Percentiles rank a stretch among this genome's conserved stretches.
These are phyloP conservation scores for Lytechinus pictus DNA, from an alignment of 35 echinoderm and acorn worm species.

Conservation along the genomic window DNA sequence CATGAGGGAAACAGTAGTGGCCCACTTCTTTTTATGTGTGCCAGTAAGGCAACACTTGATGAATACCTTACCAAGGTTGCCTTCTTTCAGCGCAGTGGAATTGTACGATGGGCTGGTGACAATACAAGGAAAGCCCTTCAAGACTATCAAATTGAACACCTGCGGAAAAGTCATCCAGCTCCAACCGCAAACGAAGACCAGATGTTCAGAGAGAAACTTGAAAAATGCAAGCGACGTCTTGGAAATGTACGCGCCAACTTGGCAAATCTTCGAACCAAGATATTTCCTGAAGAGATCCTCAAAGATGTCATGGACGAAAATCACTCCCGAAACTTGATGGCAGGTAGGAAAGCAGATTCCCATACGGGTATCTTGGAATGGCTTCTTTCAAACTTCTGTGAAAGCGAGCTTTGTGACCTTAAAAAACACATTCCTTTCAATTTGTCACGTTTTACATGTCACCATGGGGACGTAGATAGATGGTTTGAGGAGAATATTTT, in stretches of 20 bases:
- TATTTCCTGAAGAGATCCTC: conserved; percentile 26
- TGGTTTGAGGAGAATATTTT: neutral
- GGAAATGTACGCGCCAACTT: neutral
- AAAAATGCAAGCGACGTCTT: neutral
- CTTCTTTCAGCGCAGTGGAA: conserved; percentile 27
- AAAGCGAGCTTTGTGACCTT: too few species aligned
- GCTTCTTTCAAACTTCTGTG: conserved; percentile 25
- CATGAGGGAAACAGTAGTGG: neutral
- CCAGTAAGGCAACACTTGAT: conserved; percentile 86
- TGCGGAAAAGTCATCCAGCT: neutral
- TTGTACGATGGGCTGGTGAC: conserved; percentile 77
- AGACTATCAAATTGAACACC: conserved; percentile 1
- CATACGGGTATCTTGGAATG: neutral
- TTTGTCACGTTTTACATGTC: conserved; percentile 31
- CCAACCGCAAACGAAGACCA: neutral
- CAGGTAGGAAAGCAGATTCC: neutral
- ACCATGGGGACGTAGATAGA: conserved; percentile 24
- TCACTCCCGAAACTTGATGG: conserved; percentile 46
- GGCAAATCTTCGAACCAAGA: neutral
- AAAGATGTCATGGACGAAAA: conserved; percentile 22
- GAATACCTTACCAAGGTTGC: conserved; percentile 85
- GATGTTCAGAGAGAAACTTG: neutral
- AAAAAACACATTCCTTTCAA: neutral
- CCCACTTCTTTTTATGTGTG: conserved; percentile 84
- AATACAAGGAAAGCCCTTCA: conserved; percentile 22